Conservation (phyloP, 2,797 vertebrate species). For the Rhinatrema bivittatum region DNA sequence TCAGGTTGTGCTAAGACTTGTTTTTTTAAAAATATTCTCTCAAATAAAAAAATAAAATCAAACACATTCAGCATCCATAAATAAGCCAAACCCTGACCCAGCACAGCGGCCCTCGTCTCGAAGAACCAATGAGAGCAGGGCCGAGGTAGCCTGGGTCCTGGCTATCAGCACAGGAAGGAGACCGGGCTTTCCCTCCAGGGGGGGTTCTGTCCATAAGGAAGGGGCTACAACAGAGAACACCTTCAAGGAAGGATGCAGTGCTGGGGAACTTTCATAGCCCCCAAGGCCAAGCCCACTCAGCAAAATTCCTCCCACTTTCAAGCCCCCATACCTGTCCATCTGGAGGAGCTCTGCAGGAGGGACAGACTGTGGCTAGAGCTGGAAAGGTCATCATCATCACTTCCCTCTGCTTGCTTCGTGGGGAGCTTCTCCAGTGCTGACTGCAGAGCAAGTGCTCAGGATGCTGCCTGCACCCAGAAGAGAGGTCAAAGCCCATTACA, state of each 20-base stretch:
- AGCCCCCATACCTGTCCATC: constrained; percentile 63
- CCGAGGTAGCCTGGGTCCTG: accelerated
- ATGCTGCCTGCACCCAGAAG: constrained; percentile 51
- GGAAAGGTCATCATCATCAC: constrained; percentile 67
- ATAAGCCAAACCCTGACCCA: not conserved
- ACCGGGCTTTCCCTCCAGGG: not conserved
- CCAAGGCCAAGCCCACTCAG: accelerated
- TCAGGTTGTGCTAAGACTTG: not conserved
- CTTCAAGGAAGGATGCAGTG: not conserved
- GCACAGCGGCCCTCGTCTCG: no score
- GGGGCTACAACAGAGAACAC: not conserved
- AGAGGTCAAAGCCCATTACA: not conserved
- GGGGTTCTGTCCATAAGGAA: no score
- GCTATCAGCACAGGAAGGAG: not conserved
- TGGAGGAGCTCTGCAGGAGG: constrained; percentile 46
- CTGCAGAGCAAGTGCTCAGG: constrained; percentile 62
- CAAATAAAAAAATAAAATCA: not conserved
- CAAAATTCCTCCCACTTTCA: accelerated
- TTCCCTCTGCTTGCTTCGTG: constrained; percentile 23
- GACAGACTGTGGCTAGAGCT: constrained; percentile 57
- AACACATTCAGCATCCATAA: not conserved
- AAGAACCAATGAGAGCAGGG: constrained; percentile 1
- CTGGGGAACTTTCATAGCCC: accelerated
- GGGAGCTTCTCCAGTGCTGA: constrained; percentile 17
- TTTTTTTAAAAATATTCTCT: not conserved